Evolutionary conservation across 2,113 vertebrate species (phyloP).

Genomic region (Polyodon spathula): DNA sequence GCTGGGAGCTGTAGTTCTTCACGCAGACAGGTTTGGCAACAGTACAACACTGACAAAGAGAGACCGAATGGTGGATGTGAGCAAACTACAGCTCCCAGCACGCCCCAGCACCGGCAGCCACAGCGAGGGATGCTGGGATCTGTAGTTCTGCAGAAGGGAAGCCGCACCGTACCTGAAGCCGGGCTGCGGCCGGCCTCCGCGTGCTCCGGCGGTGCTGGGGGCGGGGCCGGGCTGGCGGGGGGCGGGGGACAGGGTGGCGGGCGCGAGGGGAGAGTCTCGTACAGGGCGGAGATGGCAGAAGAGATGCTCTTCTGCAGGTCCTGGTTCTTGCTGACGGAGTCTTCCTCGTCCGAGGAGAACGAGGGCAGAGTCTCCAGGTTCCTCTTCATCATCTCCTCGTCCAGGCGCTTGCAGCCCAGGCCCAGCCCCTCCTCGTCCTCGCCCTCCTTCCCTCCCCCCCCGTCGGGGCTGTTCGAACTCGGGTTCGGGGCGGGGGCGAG

Average conservation of each 20-base stretch:
- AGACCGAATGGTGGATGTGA: no score
- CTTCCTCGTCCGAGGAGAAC: slow-evolving; percentile 84
- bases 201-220: slow-evolving; percentile 35
- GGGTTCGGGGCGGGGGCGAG: slow-evolving; percentile 41
- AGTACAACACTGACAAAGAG: no score
- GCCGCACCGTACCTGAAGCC: slow-evolving; percentile 29
- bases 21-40: no score
- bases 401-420: slow-evolving; percentile 71
- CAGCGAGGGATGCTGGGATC: slow-evolving; percentile 31
- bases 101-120: no score
- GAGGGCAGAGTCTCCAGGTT: slow-evolving; percentile 86
- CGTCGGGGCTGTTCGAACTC: slow-evolving; percentile 32
- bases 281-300: slow-evolving; percentile 81
- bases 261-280: slow-evolving; percentile 72
- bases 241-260: slow-evolving; percentile 40
- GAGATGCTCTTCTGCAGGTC: slow-evolving; percentile 91
- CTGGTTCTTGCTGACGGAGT: slow-evolving; percentile 86
- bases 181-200: slow-evolving; percentile 23
- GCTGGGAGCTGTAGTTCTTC: no score
- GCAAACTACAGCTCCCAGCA: no score
- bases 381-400: slow-evolving; percentile 80
- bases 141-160: slow-evolving; percentile 22
- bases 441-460: slow-evolving; percentile 45
- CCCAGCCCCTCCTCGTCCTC: slow-evolving; percentile 69
- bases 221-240: slow-evolving; percentile 26